Conservation (phyloP, 2,888 invertebrate species). For the Platycheirus albimanus region DNA sequence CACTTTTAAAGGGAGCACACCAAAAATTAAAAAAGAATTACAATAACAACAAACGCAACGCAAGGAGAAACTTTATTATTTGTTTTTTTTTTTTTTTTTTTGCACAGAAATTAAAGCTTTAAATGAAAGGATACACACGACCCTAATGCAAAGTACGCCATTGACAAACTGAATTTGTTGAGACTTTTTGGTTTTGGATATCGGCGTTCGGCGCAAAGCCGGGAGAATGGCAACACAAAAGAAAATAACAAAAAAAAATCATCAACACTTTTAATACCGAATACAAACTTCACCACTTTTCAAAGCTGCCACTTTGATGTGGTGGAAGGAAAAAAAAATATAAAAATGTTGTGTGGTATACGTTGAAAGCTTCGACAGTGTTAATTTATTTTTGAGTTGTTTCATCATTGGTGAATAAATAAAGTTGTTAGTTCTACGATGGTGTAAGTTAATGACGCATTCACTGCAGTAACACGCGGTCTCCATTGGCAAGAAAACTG, state of each 20-base stretch:
- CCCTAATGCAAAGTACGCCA: slow-evolving; percentile 76
- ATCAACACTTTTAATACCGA: neutral
- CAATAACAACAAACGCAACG: slow-evolving; percentile 23
- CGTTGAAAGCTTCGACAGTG: too few species aligned
- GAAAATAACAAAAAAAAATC: slow-evolving; percentile 20
- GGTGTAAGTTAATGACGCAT: too few species aligned
- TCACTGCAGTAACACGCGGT: too few species aligned
- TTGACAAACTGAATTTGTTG: slow-evolving; percentile 74
- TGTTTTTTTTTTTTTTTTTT: too few species aligned
- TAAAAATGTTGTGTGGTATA: too few species aligned
- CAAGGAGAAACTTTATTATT: slow-evolving; percentile 41
- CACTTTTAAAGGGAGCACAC: too few species aligned
- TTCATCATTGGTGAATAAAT: too few species aligned
- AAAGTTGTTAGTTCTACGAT: too few species aligned
- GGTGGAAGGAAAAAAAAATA: neutral
- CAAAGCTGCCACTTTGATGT: slow-evolving; percentile 19
- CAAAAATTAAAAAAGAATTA: too few species aligned
- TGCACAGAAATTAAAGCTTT: slow-evolving; percentile 57
- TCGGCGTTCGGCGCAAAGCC: slow-evolving; percentile 54
- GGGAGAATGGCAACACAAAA: slow-evolving; percentile 44
- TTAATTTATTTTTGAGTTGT: too few species aligned
- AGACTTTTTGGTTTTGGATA: slow-evolving; percentile 41
- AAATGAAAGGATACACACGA: slow-evolving; percentile 47
- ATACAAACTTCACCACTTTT: neutral
- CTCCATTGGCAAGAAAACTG: too few species aligned